These are phyloP conservation scores for Tetranychus truncatus DNA, from an alignment of 2,888 invertebrate species.

Conservation along the genomic window DNA sequence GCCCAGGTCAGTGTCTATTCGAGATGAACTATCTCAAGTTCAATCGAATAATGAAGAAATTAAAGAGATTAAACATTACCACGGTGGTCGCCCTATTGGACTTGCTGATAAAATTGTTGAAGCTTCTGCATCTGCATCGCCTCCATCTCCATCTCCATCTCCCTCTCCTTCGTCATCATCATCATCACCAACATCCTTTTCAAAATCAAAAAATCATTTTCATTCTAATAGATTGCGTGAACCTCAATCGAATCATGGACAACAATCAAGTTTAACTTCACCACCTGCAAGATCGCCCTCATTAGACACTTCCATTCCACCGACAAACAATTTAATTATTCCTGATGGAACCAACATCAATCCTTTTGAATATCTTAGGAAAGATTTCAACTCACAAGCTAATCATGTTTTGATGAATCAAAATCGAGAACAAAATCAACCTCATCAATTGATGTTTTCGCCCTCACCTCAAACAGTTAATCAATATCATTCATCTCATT, in stretches of 20 bases:
- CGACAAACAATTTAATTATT: background rate
- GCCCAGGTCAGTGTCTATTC: background rate
- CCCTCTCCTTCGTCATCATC: background rate
- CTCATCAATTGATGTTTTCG: background rate
- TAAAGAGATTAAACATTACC: background rate
- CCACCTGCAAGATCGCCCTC: background rate
- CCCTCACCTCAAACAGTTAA: too few species aligned
- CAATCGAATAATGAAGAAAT: background rate
- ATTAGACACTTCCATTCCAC: background rate
- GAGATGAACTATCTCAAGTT: background rate
- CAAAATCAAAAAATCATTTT: background rate
- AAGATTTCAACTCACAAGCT: background rate
- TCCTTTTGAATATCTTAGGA: background rate
- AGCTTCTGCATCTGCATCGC: background rate
- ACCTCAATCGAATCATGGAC: background rate
- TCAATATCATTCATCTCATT: background rate
- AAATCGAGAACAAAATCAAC: background rate
- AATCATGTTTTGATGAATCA: background rate
- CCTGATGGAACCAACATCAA: background rate
- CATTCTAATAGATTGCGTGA: too few species aligned
- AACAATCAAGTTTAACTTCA: background rate
- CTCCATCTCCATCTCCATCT: background rate
- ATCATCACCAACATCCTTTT: background rate
- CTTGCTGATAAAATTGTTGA: background rate
- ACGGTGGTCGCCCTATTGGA: background rate